phyloP scores from a whole-genome alignment of 1,140 invertebrate species.

The Leptinotarsa texana region DNA sequence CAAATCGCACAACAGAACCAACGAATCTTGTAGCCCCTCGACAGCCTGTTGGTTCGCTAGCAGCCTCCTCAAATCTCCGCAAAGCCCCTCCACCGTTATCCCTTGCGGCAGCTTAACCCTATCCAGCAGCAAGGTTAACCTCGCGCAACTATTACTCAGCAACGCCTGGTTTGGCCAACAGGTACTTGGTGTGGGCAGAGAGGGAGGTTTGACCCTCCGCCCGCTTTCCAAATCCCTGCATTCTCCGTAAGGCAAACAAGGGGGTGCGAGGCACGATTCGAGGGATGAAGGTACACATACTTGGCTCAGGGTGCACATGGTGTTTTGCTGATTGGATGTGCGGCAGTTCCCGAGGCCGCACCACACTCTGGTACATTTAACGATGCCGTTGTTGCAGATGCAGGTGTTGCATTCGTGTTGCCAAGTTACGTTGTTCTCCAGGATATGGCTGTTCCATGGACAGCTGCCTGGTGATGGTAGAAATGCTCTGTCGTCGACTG shows the following conservation, averaged over 20 bases:
- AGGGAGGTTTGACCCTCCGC: slow-evolving; percentile 72
- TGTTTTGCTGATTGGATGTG: slow-evolving; percentile 55
- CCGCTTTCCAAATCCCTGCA: slow-evolving; percentile 76
- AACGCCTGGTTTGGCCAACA: slow-evolving; percentile 79
- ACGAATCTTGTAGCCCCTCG: slow-evolving; percentile 57
- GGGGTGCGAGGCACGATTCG: slow-evolving; percentile 75
- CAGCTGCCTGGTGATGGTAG: slow-evolving; percentile 58
- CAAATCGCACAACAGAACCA: slow-evolving; percentile 81
- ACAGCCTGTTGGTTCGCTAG: slow-evolving; percentile 66
- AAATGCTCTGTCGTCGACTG: slow-evolving; percentile 55
- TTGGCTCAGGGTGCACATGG: slow-evolving; percentile 63
- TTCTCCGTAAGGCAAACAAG: slow-evolving; percentile 79
- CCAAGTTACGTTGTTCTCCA: slow-evolving; percentile 68
- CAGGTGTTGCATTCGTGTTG: slow-evolving; percentile 81
- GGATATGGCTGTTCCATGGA: slow-evolving; percentile 62
- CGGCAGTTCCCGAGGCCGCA: slow-evolving; percentile 82
- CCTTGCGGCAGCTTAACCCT: slow-evolving; percentile 67
- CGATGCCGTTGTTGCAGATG: slow-evolving; percentile 72
- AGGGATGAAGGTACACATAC: slow-evolving; percentile 77
- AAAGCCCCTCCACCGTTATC: slow-evolving; percentile 73
- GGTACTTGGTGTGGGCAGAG: slow-evolving; percentile 70
- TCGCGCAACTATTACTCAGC: slow-evolving; percentile 73
- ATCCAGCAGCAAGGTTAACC: slow-evolving; percentile 73
- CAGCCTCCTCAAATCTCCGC: slow-evolving; percentile 68
- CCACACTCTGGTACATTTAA: slow-evolving; percentile 83